phyloP scores from a whole-genome alignment of 2,797 vertebrate genomes.

The Acridotheres tristis region DNA sequence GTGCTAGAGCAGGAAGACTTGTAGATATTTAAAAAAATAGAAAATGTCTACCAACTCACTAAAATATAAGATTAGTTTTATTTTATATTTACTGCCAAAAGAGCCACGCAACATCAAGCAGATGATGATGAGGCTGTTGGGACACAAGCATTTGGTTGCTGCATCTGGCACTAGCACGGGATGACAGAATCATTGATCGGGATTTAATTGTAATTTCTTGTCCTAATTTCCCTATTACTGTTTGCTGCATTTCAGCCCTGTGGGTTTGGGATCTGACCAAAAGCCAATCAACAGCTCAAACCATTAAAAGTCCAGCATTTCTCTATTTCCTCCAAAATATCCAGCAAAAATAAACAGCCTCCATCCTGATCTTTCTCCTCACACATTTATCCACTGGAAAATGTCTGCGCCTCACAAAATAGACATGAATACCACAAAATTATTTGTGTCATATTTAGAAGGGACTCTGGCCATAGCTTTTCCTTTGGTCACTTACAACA shows the following conservation, averaged over 20 bases:
- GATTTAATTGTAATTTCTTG: constrained; percentile 37
- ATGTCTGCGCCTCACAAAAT: neutral
- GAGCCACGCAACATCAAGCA: neutral
- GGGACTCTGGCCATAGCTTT: neutral
- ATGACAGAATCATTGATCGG: constrained; percentile 3
- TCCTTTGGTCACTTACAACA: neutral
- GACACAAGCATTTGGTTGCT: constrained; percentile 33
- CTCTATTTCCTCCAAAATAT: neutral
- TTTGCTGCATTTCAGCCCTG: neutral
- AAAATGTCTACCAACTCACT: neutral
- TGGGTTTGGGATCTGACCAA: neutral
- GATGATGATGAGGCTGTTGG: constrained; percentile 30
- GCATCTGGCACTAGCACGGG: constrained; percentile 26
- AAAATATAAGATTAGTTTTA: neutral
- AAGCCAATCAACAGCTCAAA: neutral
- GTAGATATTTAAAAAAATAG: neutral
- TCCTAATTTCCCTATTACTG: neutral
- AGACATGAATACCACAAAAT: neutral
- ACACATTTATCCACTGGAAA: neutral
- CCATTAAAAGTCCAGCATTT: neutral
- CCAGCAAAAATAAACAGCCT: neutral
- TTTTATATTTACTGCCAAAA: neutral
- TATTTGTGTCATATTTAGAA: neutral
- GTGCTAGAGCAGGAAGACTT: neutral
- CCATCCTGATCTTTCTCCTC: neutral